A percentile compares a stretch with the other conserved stretches of the same genome.
Evolutionary conservation across 2,888 invertebrate species (phyloP).

Genomic region (Catocala nupta): DNA sequence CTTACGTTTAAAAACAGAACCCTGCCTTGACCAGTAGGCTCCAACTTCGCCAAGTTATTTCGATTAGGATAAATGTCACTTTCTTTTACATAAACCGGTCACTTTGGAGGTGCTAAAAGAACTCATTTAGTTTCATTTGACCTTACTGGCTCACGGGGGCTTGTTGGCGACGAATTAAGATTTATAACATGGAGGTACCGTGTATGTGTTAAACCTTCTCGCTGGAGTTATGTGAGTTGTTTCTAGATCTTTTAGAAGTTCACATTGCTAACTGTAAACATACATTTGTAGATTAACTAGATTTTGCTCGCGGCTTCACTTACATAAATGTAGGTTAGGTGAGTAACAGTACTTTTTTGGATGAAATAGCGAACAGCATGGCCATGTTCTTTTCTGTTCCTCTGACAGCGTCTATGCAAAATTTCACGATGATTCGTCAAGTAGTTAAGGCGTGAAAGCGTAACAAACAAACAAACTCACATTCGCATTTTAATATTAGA

Average conservation of each 20-base stretch:
- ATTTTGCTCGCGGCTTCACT: too few species aligned
- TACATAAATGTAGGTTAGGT: too few species aligned
- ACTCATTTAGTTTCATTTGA: slow-evolving; percentile 72
- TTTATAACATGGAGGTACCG: slow-evolving; percentile 52
- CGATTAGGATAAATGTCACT: slow-evolving; percentile 75
- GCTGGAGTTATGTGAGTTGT: background rate
- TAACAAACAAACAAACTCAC: too few species aligned
- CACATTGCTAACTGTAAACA: too few species aligned
- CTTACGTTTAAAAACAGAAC: slow-evolving; percentile 24
- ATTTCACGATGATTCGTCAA: too few species aligned
- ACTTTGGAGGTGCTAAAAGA: slow-evolving; percentile 69
- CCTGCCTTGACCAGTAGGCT: slow-evolving; percentile 6
- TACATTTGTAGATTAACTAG: too few species aligned
- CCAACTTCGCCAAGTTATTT: slow-evolving; percentile 39
- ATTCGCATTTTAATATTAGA: too few species aligned
- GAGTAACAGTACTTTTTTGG: too few species aligned
- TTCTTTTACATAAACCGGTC: slow-evolving; percentile 75
- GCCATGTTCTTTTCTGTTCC: too few species aligned
- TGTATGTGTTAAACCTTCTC: slow-evolving; percentile 19
- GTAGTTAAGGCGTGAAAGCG: too few species aligned
- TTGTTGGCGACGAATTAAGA: slow-evolving; percentile 59
- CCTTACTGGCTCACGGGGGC: slow-evolving; percentile 60
- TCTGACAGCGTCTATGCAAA: too few species aligned
- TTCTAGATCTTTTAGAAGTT: background rate
- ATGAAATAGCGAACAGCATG: too few species aligned